Evolutionary conservation across 2,113 vertebrate genomes (phyloP).

Genomic region (Corvus cornix): DNA sequence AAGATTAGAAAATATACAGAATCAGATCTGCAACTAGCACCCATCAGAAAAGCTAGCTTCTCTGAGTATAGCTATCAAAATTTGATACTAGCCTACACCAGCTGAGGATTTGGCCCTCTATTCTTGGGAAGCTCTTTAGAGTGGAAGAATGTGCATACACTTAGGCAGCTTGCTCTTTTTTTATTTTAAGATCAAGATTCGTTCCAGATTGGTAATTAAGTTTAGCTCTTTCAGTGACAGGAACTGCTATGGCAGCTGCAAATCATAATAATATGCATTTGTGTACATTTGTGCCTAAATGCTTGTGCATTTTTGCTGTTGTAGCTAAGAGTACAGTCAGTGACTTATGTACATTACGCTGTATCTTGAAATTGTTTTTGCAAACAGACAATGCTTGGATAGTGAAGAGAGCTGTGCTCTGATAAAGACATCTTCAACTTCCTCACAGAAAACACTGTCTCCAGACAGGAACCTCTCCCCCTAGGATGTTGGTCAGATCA

Average conservation of each 20-base stretch:
- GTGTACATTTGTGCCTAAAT: neutral
- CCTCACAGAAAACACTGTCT: neutral
- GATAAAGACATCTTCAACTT: neutral
- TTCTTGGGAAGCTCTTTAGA: slow-evolving; percentile 1
- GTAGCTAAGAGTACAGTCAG: neutral
- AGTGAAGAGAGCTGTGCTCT: neutral
- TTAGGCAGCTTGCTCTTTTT: slow-evolving; percentile 11
- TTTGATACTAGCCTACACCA: neutral
- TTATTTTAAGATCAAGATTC: neutral
- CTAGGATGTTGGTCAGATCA: neutral
- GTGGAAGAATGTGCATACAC: neutral
- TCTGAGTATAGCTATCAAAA: neutral
- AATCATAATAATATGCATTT: slow-evolving; percentile 16
- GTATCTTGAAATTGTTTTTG: neutral
- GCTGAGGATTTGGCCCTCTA: neutral
- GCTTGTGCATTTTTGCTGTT: neutral
- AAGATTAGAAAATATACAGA: neutral
- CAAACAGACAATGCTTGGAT: neutral
- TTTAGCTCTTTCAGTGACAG: neutral
- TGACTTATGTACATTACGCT: neutral
- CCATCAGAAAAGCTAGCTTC: neutral
- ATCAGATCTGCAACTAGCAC: neutral
- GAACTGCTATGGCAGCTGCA: slow-evolving; percentile 31
- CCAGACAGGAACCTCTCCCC: neutral
- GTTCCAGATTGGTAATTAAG: slow-evolving; percentile 29